Evolutionary conservation across 30 jellyfish, hydroid and myxozoan genomes (phyloP), one percentile per base, ranked within the genome.

Genomic region (Catostylus mosaicus): DNA sequence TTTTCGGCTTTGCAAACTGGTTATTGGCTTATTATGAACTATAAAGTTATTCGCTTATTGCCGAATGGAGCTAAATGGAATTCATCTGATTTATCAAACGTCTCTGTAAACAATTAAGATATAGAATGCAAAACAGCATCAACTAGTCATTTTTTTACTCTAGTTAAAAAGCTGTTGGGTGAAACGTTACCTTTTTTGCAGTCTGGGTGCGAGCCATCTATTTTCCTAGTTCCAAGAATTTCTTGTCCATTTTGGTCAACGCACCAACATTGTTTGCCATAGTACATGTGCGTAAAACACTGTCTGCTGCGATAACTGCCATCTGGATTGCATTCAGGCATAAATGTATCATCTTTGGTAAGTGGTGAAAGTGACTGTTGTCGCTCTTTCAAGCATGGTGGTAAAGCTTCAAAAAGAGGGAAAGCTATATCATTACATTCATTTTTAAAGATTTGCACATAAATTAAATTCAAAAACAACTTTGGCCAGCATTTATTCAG

Each of bases 221-320:
- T 88, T 75, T 92, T 88, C 72, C 99, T 83, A 0, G 99, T 94
- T 8, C 99, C 99, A 40, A 94, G 96, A 63, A 94, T 82, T 82
- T 94, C 99, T 62, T 85, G 97, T 0, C 99, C 99, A 67, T 63
- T 75, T 67, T 88, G 91, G 56, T 94, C 99, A 2, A 94, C 99
- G 54, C 99, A 94, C 99, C 99, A 94, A 76, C 99, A 94, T 52
- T 94, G 99, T 34, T 94, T 94, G 11, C 99, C 99, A 64, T 94
- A 94, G 59, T 80, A 88, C 87, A 94, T 65, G 50, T 94, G 99
- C 14, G 97, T 87, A 52, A 94, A 94, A 54, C 99, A 94, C 62
- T 94, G 99, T 36, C 99, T 80, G 73, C 88, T 78, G 57, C 94
- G 94, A 68, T 87, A 94, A 18, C 97, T 51, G 33, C 99, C 99